Percentiles rank a stretch among this genome's conserved stretches.
Conservation (phyloP, 2,797 vertebrate genomes). For the Aeoliscus strigatus region DNA sequence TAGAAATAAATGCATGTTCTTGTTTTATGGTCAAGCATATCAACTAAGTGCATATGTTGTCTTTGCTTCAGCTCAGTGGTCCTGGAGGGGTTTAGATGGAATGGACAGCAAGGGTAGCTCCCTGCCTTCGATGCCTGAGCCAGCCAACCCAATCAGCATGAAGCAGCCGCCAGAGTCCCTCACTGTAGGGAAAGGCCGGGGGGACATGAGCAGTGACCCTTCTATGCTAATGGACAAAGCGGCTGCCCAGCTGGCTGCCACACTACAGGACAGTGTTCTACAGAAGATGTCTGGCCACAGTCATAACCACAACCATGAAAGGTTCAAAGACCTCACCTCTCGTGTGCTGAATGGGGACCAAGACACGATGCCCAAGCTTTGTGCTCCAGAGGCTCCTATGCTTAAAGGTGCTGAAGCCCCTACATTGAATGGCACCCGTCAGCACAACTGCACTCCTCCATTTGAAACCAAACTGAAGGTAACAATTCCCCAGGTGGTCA, state of each 20-base stretch:
- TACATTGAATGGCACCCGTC: conserved; percentile 62
- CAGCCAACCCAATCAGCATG: conserved; percentile 84
- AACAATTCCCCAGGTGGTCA: conserved; percentile 84
- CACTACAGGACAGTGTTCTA: conserved; percentile 86
- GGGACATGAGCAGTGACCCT: conserved; percentile 83
- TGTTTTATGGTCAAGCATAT: conserved; percentile 10
- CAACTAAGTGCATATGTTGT: conserved; percentile 32
- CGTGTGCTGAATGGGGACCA: conserved; percentile 91
- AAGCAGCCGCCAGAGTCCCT: conserved; percentile 90
- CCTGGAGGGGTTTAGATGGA: conserved; percentile 65
- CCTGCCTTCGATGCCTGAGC: conserved; percentile 82
- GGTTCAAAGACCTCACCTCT: conserved; percentile 90
- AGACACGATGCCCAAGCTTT: conserved; percentile 77
- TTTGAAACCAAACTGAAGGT: conserved; percentile 83
- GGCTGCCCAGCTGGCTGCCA: conserved; percentile 81
- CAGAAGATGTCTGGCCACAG: conserved; percentile 85
- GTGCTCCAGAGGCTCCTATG: conserved; percentile 75
- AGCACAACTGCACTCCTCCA: conserved; percentile 76
- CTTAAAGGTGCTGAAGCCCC: conserved; percentile 81
- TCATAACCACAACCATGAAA: conserved; percentile 79
- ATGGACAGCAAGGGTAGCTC: conserved; percentile 85
- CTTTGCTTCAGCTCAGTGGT: conserved; percentile 68
- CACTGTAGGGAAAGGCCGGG: conserved; percentile 76
- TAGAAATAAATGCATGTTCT: background rate
- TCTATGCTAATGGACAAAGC: conserved; percentile 86